Base-by-base conservation (phyloP, 92 coral and sea anemone species). In the Actinostola sp. region DNA sequence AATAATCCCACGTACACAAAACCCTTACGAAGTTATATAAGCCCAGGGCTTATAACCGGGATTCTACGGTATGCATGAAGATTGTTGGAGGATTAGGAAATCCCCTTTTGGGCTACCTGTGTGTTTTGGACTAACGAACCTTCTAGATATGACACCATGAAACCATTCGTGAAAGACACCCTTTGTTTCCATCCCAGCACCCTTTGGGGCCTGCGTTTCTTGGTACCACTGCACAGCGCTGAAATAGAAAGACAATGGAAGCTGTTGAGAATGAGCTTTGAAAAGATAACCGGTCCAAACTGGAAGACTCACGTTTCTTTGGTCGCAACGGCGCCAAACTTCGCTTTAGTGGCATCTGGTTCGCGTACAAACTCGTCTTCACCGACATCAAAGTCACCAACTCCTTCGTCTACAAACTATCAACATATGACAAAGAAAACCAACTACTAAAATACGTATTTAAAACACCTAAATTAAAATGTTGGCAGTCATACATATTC, bases 191-290 rank as follows among this genome's bases (percentile, higher is more conserved):
- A 88, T 91, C 29, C 89, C 96, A 34, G 90, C 89, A 33, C 90
- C 91, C 61, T 80, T 86, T 26, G 96, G 96, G 10, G 87, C 96
- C 79, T 90, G 92, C 0, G 96, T 90, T 76, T 90, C 84, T 62
- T 90, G 80, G 63, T 82, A 90, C 96, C 96, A 90, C 64, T 90
- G 92, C 4, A 90, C 96, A 38, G 96, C 96, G 17, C 96, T 90
- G 82, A 14, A 55, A 48, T 23, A 11, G 35, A 63, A 1, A 4
- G 17, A 51, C 28, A 16, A 16, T 3, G 5, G 7, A 41, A 62
- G 31, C 14, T 24, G n/a, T 13, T 16, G 15, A 30, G n/a, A 1
- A 63, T 8, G 17, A 8, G 15, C 5, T 27, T 11, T 8, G 42
- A 20, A n/a, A n/a, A n/a, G n/a, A n/a, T n/a, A n/a, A n/a, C n/a